Conservation (phyloP, 2,113 vertebrate species). For the Neogobius melanostomus region DNA sequence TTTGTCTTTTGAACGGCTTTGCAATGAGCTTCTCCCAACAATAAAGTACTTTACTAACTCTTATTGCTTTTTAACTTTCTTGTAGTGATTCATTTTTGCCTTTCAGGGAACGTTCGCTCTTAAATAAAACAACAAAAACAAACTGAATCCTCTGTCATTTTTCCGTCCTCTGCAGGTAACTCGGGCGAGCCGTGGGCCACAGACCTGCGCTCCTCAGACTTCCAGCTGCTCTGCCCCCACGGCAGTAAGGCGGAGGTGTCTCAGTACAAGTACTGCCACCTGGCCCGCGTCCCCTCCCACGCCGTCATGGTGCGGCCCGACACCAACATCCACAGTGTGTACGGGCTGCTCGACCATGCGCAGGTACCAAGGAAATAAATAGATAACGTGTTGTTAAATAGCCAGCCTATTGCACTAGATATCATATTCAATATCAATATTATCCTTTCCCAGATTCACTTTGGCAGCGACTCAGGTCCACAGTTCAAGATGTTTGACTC, state of each 20-base stretch:
- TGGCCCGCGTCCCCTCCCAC: conserved; percentile 87
- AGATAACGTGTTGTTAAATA: too few species aligned
- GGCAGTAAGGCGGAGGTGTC: conserved; percentile 82
- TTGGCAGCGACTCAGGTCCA: conserved; percentile 71
- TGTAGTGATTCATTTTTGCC: too few species aligned
- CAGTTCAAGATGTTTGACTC: conserved; percentile 94
- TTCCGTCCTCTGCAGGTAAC: conserved; percentile 73
- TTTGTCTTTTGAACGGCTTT: too few species aligned
- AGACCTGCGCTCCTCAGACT: conserved; percentile 76
- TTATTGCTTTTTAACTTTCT: too few species aligned
- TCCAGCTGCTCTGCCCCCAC: conserved; percentile 89
- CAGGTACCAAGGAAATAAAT: conserved; percentile 76
- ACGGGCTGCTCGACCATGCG: conserved; percentile 86
- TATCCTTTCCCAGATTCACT: conserved; percentile 74
- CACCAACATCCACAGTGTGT: conserved; percentile 80
- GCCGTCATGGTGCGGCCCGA: conserved; percentile 88
- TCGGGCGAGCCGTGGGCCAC: conserved; percentile 80
- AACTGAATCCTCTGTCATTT: background rate
- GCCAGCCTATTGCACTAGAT: too few species aligned
- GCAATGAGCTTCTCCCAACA: too few species aligned
- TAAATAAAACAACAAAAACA: too few species aligned
- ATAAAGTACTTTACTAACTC: too few species aligned
- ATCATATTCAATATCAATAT: too few species aligned
- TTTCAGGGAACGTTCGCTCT: too few species aligned
- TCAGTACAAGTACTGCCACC: conserved; percentile 83